Base-by-base conservation (phyloP, 2,888 invertebrate species). In the Nyleta sp. region DNA sequence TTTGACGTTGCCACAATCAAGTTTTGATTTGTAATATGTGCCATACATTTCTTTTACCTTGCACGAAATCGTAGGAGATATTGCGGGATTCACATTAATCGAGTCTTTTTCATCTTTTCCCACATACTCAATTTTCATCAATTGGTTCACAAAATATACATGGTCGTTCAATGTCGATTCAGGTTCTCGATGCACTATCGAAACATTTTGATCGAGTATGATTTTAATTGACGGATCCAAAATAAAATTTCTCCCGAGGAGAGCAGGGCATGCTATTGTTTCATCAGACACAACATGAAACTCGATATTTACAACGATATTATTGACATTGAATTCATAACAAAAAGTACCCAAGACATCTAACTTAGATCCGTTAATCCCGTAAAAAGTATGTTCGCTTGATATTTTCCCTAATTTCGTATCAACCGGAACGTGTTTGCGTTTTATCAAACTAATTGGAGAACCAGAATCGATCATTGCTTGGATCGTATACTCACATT, bases 201-300 rank as follows among this genome's bases (percentile, higher is more conserved):
- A 13, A 17, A 64, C 18, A 17, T 52, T 5, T 0, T 42, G 1
- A n/a, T 17, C 42, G 8, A 64, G 31, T 7, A 40, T 42, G 2
- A 52, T 6, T 4, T n/a, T 38, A 18, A 64, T 40, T 1, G 22
- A 22, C 2, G 55, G 17, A 20, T 50, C 6, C 3, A 4, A 42
- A 40, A 64, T 68, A 44, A 75, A 68, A 13, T 75, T 35, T 10
- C 75, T 17, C 1, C 68, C 68, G 7, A 68, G 11, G 2, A 68
- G 38, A 11, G 68, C 55, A 10, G 55, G 13, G 28, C 48, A 28
- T n/a, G 8, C 18, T 3, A 68, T 46, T 0, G 57, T 35, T 2
- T 57, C 31, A n/a, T 68, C 44, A 11, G 48, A 13, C 0, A 68
- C 48, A 0, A 68, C 57, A 15, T 68, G 35, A 42, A 64, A 64